Evolutionary conservation across 2,113 vertebrate species (phyloP).

Genomic region (Narcine bancroftii): DNA sequence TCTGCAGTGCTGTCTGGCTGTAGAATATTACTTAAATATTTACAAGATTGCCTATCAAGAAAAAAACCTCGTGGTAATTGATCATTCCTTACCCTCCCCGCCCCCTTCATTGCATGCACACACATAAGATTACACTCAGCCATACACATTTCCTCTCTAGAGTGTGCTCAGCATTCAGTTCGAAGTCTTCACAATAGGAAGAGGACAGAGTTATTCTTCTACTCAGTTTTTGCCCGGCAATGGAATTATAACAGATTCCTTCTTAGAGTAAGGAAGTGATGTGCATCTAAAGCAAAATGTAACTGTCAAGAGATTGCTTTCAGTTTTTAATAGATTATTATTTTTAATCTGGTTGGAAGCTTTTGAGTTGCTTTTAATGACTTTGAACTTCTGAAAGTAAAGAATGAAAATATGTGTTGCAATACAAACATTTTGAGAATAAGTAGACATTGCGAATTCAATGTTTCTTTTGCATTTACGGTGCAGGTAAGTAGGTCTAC

Average conservation of each 20-base stretch:
- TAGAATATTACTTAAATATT: background rate
- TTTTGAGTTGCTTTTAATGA: background rate
- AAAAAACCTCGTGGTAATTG: background rate
- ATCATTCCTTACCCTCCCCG: background rate
- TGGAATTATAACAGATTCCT: background rate
- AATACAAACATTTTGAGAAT: background rate
- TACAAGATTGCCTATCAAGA: background rate
- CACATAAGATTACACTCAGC: background rate
- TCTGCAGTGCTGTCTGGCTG: background rate
- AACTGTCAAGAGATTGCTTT: background rate
- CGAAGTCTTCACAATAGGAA: background rate
- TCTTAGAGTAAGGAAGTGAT: background rate
- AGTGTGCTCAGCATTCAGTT: conserved; percentile 1
- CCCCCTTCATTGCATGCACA: too few species aligned
- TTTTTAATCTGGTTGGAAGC: background rate
- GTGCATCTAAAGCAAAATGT: background rate
- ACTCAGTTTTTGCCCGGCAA: background rate
- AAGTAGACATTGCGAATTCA: background rate
- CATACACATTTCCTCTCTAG: background rate
- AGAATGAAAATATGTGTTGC: background rate
- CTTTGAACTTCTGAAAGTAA: conserved; percentile 5
- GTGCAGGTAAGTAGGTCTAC: background rate
- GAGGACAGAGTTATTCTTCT: background rate
- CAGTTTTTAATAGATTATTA: background rate
- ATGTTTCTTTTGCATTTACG: background rate